Conservation (phyloP, 1,140 invertebrate genomes). For the Physella acuta region DNA sequence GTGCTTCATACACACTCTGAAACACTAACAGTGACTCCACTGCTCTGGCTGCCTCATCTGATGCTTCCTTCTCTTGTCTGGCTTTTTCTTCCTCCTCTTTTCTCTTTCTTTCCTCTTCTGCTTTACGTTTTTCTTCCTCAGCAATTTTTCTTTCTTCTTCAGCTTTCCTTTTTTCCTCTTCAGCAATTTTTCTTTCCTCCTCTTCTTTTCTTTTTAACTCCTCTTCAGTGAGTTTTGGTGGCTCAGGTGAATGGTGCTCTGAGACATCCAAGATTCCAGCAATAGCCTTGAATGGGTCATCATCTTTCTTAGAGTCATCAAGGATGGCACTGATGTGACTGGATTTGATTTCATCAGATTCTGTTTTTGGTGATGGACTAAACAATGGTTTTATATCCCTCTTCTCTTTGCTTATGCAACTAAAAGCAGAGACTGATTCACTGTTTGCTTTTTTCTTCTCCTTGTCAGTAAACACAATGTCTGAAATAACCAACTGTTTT, state of each 20-base stretch:
- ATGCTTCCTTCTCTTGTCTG: slow-evolving; percentile 28
- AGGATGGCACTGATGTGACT: too few relatives aligned
- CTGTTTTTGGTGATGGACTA: not conserved
- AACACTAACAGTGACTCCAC: slow-evolving; percentile 33
- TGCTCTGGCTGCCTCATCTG: slow-evolving; percentile 40
- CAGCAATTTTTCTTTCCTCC: not conserved
- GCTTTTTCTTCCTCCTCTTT: slow-evolving; percentile 34
- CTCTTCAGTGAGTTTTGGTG: not conserved
- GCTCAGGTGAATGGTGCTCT: too few relatives aligned
- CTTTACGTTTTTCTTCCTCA: slow-evolving; percentile 27
- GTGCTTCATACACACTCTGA: slow-evolving; percentile 12
- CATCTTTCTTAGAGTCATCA: too few relatives aligned
- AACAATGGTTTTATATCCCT: not conserved
- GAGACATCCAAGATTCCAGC: too few relatives aligned
- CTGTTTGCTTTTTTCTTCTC: not conserved
- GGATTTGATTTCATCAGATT: too few relatives aligned
- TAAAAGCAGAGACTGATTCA: not conserved
- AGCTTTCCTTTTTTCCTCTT: not conserved
- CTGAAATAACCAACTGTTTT: not conserved
- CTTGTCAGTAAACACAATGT: slow-evolving; percentile 8
- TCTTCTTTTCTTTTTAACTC: slow-evolving; percentile 10
- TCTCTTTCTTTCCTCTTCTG: slow-evolving; percentile 21
- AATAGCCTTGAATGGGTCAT: too few relatives aligned
- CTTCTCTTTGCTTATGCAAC: not conserved
- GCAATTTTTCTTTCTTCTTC: slow-evolving; percentile 16